Percentiles rank a stretch among this genome's conserved stretches.
Evolutionary conservation across 2,888 invertebrate species (phyloP).

Genomic region (Sthenelais limicola): DNA sequence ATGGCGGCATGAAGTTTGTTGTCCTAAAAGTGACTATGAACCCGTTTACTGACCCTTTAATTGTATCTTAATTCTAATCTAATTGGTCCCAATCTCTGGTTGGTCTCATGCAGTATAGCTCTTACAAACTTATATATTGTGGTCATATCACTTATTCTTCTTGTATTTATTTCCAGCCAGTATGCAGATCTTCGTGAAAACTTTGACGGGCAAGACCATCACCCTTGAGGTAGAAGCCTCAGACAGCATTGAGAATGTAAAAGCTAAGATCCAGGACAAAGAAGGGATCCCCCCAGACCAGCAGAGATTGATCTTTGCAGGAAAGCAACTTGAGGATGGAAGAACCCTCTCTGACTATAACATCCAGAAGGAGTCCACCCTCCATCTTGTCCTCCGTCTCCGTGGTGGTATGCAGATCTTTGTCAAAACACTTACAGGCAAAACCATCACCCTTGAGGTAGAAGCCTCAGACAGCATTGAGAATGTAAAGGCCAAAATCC

Average conservation of each 20-base stretch:
- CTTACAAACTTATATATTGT: too few relatives aligned
- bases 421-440: constrained; percentile 54
- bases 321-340: constrained; percentile 93
- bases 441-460: constrained; percentile 68
- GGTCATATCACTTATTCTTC: neutral
- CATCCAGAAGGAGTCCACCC: constrained; percentile 95
- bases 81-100: too few relatives aligned
- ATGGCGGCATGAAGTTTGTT: too few relatives aligned
- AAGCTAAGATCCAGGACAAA: constrained; percentile 74
- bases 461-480: constrained; percentile 96
- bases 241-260: constrained; percentile 96
- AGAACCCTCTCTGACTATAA: constrained; percentile 93
- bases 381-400: constrained; percentile 91
- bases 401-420: constrained; percentile 73
- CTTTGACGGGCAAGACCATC: constrained; percentile 56
- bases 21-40: too few relatives aligned
- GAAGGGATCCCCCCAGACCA: constrained; percentile 80
- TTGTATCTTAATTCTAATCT: too few relatives aligned
- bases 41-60: too few relatives aligned
- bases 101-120: too few relatives aligned
- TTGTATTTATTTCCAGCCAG: neutral
- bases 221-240: constrained; percentile 75
- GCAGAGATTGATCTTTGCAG: constrained; percentile 91
- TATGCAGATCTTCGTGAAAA: constrained; percentile 55
- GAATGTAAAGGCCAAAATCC: constrained; percentile 84